These are phyloP conservation scores for Siphamia tubifer DNA, from an alignment of 2,113 vertebrate species.

Conservation along the genomic window DNA sequence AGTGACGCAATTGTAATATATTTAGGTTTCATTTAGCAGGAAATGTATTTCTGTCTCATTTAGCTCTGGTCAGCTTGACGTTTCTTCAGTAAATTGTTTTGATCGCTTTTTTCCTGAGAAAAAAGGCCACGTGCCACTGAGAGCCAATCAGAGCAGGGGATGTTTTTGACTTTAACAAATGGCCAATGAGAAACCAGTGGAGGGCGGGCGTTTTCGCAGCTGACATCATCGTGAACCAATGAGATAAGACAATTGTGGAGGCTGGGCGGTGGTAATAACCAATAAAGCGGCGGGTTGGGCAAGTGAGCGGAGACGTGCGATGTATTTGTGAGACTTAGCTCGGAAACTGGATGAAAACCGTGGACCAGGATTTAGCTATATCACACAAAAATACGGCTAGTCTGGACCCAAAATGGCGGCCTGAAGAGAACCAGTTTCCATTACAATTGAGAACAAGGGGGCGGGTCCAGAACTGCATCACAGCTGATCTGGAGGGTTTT, in stretches of 20 bases:
- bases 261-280: slow-evolving; percentile 31
- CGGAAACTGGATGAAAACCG: slow-evolving; percentile 36
- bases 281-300: background rate
- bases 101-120: background rate
- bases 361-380: slow-evolving; percentile 43
- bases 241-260: background rate
- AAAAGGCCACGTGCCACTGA: slow-evolving; percentile 2
- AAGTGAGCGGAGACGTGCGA: slow-evolving; percentile 22
- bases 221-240: slow-evolving; percentile 70
- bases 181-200: background rate
- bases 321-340: background rate
- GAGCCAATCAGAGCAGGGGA: slow-evolving; percentile 28
- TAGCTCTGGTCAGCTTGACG: background rate
- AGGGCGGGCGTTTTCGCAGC: slow-evolving; percentile 18
- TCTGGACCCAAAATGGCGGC: slow-evolving; percentile 77
- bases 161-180: background rate
- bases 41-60: no score
- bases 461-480: slow-evolving; percentile 72
- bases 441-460: slow-evolving; percentile 41
- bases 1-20: no score
- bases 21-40: slow-evolving; percentile 26
- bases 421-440: slow-evolving; percentile 11
- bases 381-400: accelerated
- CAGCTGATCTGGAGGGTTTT: slow-evolving; percentile 79
- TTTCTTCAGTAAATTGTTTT: background rate